Conservation (phyloP, 2,888 invertebrate genomes). For the Hanleya hanleyi region DNA sequence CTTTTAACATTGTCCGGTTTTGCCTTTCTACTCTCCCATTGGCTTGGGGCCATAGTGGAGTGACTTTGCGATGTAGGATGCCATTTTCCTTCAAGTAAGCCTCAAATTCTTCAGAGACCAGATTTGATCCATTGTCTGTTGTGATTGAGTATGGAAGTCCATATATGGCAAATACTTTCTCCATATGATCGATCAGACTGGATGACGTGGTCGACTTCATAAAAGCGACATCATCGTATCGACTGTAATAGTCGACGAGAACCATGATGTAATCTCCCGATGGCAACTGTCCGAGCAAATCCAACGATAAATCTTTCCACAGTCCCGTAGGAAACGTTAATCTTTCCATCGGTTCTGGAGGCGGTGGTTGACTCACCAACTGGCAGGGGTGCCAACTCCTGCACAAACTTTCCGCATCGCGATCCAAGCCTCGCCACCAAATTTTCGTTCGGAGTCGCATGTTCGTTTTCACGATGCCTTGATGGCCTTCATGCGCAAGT, state of each 20-base stretch:
- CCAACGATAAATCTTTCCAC: conserved; percentile 41
- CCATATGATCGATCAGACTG: conserved; percentile 30
- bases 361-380: not conserved
- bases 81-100: conserved; percentile 28
- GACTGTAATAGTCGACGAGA: conserved; percentile 43
- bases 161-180: conserved; percentile 34
- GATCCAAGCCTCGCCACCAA: conserved; percentile 12
- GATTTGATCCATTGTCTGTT: conserved; percentile 42
- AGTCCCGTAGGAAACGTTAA: conserved; percentile 34
- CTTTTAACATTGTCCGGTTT: conserved; percentile 39
- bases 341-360: conserved; percentile 22
- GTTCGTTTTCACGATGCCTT: conserved; percentile 14
- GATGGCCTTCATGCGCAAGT: conserved; percentile 26
- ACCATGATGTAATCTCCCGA: conserved; percentile 36
- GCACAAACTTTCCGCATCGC: not conserved
- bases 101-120: conserved; percentile 29
- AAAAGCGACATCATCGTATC: conserved; percentile 36
- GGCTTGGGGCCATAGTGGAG: conserved; percentile 36
- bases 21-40: conserved; percentile 44
- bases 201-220: conserved; percentile 26
- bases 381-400: conserved; percentile 4
- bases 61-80: conserved; percentile 30
- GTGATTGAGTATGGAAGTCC: conserved; percentile 34
- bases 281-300: conserved; percentile 39
- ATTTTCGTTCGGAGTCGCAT: conserved; percentile 9